A percentile compares a stretch with the other conserved stretches of the same genome.
Conservation (phyloP, 2,797 vertebrate species). For the Masticophis lateralis region DNA sequence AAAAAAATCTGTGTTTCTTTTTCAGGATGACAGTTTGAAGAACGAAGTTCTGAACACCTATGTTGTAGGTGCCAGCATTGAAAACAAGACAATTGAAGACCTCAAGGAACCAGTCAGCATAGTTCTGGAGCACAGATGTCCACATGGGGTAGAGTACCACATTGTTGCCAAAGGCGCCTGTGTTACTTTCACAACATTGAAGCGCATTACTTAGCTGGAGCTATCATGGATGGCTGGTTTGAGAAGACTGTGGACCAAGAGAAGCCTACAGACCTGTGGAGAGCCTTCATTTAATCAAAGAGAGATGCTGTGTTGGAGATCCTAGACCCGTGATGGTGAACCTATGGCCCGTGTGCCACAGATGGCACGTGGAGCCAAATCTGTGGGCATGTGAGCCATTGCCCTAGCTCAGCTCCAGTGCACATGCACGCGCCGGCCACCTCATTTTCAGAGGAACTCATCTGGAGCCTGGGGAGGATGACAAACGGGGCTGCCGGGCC, state of each 20-base stretch:
- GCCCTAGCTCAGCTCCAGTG: no score
- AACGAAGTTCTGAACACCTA: constrained; percentile 74
- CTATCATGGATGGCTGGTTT: constrained; percentile 5
- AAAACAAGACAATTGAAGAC: constrained; percentile 69
- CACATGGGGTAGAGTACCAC: constrained; percentile 67
- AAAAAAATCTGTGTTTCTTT: constrained; percentile 42
- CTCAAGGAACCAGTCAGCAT: constrained; percentile 78
- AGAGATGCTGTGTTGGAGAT: background rate
- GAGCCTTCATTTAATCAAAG: background rate
- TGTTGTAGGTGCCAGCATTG: constrained; percentile 83
- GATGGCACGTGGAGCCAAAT: no score
- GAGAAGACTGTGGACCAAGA: constrained; percentile 21
- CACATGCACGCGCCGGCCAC: no score
- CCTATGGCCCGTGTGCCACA: no score
- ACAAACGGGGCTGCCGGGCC: no score
- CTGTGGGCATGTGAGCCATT: no score
- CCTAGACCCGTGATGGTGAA: background rate
- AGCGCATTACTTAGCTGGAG: background rate
- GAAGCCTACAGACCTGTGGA: background rate
- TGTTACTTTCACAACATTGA: background rate
- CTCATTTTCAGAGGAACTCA: no score
- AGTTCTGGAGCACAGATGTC: constrained; percentile 72
- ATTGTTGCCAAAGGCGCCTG: background rate
- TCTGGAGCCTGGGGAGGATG: no score
- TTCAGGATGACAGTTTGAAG: constrained; percentile 67